Base-by-base conservation (phyloP, 2,797 vertebrate genomes). In the Ispidina lecontei region DNA sequence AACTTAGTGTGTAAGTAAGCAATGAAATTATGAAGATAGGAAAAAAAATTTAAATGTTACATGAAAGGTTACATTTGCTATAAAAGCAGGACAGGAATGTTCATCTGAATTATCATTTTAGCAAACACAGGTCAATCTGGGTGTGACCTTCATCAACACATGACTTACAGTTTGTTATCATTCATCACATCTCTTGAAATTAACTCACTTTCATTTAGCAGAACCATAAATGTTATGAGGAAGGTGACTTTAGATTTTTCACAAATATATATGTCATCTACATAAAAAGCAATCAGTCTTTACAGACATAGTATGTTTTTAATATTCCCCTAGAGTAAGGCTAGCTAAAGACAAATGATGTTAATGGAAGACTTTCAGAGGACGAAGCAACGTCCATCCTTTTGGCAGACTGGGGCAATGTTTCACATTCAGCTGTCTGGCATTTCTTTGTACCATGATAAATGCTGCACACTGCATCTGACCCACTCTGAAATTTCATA, bases 291-390 rank as follows among this genome's bases (percentile, higher is more conserved):
- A 75, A 29, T 90, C 51, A 35, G 59, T 41, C 52, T 80, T 65
- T 67, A 41, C 52, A 93, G 58, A 56, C 16, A 29, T 18, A 55
- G 41, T 58, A 55, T 49, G 60, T 47, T 94, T 87, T 93, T 86
- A 90, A 82, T 78, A 93, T 87, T 87, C 56, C 18, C 25, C 71
- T 51, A 12, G 37, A 77, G 85, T 67, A 84, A 79, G 58, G 31
- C 64, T 55, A 60, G 26, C 74, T 37, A 71, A 76, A 90, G 90
- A 94, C 28, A 84, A 92, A 91, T 46, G 1, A 39, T 51, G 25
- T 62, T 46, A 68, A 91, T 82, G 69, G 80, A 86, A 91, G 46
- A 37, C 46, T 87, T 95, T 63, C 78, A 89, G 81, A 93, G 81
- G 87, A 84, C 75, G 70, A 75, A 90, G 31, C 23, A 47, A 37